These are phyloP conservation scores for Dasypus novemcinctus DNA, from an alignment of 2,113 vertebrate species.

Conservation along the genomic window DNA sequence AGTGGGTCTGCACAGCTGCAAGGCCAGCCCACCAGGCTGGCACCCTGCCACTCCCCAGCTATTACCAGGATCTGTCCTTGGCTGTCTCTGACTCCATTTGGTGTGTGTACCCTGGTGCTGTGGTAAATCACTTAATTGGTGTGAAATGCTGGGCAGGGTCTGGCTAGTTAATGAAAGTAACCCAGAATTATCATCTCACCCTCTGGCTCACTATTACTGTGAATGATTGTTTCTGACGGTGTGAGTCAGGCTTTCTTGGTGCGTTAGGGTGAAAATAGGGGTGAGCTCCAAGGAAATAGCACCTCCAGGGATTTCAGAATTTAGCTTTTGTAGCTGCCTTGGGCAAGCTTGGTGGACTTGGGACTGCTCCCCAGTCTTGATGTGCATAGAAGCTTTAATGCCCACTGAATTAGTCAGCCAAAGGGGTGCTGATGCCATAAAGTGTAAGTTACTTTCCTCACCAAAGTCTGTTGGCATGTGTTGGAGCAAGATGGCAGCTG, in stretches of 20 bases:
- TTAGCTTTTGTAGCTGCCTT: not conserved
- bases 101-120: not conserved
- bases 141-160: not conserved
- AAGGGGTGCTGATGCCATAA: too few species aligned
- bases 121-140: not conserved
- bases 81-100: not conserved
- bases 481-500: too few species aligned
- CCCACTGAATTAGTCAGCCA: too few species aligned
- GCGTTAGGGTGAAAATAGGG: not conserved
- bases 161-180: constrained; percentile 31
- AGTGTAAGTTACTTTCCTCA: too few species aligned
- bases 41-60: not conserved
- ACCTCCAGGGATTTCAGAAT: not conserved
- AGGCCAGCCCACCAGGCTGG: too few species aligned
- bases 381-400: not conserved
- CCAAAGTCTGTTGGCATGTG: too few species aligned
- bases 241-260: not conserved
- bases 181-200: not conserved
- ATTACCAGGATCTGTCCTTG: not conserved
- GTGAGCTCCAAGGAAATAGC: not conserved
- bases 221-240: not conserved
- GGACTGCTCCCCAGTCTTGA: not conserved
- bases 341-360: not conserved
- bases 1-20: too few species aligned
- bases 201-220: not conserved